These are phyloP conservation scores for Sebastes schlegelii DNA, from an alignment of 2,113 vertebrate genomes.

Conservation along the genomic window DNA sequence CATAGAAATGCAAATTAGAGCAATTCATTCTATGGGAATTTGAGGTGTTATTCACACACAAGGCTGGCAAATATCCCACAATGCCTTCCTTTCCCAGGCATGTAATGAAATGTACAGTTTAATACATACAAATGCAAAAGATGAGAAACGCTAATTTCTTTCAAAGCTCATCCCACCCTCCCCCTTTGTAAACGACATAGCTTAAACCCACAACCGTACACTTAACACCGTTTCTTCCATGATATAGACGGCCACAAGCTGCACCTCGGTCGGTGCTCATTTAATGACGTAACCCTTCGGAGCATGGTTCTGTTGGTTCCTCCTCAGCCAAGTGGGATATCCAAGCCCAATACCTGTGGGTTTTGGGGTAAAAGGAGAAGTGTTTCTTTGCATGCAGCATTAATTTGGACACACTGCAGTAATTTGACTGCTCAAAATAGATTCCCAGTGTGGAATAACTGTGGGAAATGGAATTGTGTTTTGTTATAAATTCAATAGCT, in stretches of 20 bases:
- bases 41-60: neutral
- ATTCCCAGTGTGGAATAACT: conserved; percentile 52
- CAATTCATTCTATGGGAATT: neutral
- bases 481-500: conserved; percentile 37
- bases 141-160: conserved; percentile 6
- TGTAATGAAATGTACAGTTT: conserved; percentile 5
- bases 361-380: conserved; percentile 65
- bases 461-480: conserved; percentile 49
- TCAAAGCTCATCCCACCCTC: conserved; percentile 18
- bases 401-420: conserved; percentile 61
- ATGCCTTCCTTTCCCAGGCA: conserved; percentile 2
- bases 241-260: conserved; percentile 38
- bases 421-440: conserved; percentile 72
- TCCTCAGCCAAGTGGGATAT: conserved; percentile 62
- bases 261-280: conserved; percentile 38
- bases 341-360: conserved; percentile 71
- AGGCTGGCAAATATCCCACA: neutral
- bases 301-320: conserved; percentile 42
- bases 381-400: conserved; percentile 67
- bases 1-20: neutral
- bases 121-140: conserved; percentile 17
- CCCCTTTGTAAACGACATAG: conserved; percentile 27
- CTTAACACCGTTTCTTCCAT: conserved; percentile 23
- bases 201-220: conserved; percentile 11
- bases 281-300: conserved; percentile 54